phyloP scores from a whole-genome alignment of 1,140 invertebrate genomes.

The Vollenhovia emeryi region DNA sequence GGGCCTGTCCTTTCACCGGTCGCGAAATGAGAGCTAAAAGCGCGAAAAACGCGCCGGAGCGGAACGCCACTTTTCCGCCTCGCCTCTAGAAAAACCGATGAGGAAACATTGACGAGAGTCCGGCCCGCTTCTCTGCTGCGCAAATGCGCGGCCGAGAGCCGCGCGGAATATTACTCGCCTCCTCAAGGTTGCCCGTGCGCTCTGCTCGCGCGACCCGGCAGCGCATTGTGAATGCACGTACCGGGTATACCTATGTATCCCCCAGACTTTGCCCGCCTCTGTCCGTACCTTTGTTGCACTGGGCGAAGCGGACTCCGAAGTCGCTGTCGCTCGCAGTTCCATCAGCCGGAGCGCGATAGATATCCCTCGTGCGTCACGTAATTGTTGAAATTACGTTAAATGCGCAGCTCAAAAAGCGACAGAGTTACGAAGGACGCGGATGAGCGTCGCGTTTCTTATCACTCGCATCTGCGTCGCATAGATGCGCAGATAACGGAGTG shows the following conservation, averaged over 20 bases:
- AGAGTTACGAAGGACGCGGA: neutral
- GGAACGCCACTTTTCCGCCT: constrained; percentile 44
- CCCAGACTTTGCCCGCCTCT: neutral
- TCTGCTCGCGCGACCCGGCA: constrained; percentile 53
- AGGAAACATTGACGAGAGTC: constrained; percentile 64
- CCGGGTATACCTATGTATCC: constrained; percentile 21
- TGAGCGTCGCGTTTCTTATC: neutral
- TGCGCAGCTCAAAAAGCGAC: neutral
- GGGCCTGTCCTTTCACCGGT: constrained; percentile 41
- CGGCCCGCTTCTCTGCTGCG: constrained; percentile 53
- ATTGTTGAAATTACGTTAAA: neutral
- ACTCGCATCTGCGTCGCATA: neutral
- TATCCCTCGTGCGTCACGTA: neutral
- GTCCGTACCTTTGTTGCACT: constrained; percentile 1
- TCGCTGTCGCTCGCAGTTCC: neutral
- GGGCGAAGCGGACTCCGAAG: neutral
- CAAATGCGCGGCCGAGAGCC: constrained; percentile 57
- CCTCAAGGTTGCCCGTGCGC: constrained; percentile 67
- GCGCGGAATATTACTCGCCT: constrained; percentile 70
- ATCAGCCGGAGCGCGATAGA: neutral
- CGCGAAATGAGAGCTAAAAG: constrained; percentile 49
- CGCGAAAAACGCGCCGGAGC: constrained; percentile 29
- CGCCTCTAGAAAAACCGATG: constrained; percentile 37
- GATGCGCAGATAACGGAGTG: neutral
- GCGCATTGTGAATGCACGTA: constrained; percentile 47